Evolutionary conservation across 2,113 vertebrate species (phyloP).

Genomic region (Xenopus tropicalis): DNA sequence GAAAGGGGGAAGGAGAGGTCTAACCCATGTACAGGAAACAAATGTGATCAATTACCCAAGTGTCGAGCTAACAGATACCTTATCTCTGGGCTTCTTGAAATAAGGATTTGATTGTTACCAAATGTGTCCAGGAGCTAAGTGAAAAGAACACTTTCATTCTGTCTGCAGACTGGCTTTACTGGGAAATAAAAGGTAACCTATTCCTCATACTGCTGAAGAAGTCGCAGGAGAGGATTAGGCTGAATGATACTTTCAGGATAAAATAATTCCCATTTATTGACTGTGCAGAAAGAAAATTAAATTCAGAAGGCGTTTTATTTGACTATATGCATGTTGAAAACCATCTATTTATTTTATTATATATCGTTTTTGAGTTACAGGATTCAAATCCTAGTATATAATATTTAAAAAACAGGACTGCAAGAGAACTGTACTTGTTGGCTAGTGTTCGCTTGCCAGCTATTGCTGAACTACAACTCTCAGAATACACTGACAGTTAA

Average conservation of each 20-base stretch:
- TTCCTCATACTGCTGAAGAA: conserved; percentile 60
- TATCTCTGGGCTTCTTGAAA: conserved; percentile 89
- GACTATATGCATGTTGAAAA: conserved; percentile 6
- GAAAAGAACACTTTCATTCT: conserved; percentile 59
- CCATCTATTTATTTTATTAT: conserved; percentile 15
- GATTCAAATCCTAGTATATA: not conserved
- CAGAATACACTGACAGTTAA: too few relatives aligned
- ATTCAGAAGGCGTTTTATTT: conserved; percentile 10
- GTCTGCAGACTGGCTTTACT: conserved; percentile 60
- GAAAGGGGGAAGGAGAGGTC: conserved; percentile 73
- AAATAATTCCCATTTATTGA: conserved; percentile 21
- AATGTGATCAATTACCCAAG: conserved; percentile 94
- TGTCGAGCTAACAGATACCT: conserved; percentile 83
- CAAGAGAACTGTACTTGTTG: too few relatives aligned
- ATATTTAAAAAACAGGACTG: too few relatives aligned
- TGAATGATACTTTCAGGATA: conserved; percentile 44
- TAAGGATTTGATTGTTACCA: conserved; percentile 93
- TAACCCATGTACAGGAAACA: conserved; percentile 79
- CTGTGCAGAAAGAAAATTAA: conserved; percentile 11
- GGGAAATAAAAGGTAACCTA: conserved; percentile 61
- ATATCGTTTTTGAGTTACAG: not conserved
- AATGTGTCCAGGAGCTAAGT: conserved; percentile 73
- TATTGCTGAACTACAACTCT: too few relatives aligned
- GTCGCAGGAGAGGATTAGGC: conserved; percentile 65
- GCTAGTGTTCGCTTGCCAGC: too few relatives aligned